Conservation (phyloP, 2,113 vertebrate species). For the Melospiza melodia region DNA sequence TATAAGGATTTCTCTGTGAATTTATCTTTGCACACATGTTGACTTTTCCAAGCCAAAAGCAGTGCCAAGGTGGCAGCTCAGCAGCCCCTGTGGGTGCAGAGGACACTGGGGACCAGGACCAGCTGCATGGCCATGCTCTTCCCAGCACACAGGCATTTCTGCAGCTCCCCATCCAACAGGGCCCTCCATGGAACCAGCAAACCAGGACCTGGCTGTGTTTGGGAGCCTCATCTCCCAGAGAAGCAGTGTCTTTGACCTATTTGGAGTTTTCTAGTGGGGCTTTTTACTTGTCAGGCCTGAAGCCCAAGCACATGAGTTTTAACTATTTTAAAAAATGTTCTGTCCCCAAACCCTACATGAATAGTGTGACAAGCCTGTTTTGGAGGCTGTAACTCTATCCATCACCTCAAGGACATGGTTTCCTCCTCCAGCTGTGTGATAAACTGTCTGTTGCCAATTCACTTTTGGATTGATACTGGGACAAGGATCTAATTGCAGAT, state of each 20-base stretch:
- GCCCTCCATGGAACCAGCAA: neutral
- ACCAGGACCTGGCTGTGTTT: neutral
- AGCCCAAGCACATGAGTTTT: neutral
- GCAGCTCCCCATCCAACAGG: neutral
- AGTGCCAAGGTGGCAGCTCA: fast-evolving
- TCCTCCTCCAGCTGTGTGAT: neutral
- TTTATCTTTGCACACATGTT: neutral
- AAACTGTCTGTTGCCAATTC: neutral
- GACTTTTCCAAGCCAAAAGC: neutral
- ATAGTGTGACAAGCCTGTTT: neutral
- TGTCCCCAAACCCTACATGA: neutral
- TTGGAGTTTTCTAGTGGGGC: neutral
- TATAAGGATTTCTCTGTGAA: neutral
- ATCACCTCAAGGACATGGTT: neutral
- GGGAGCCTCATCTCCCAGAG: neutral
- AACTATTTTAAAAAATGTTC: neutral
- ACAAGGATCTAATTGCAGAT: neutral
- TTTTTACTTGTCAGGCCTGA: neutral
- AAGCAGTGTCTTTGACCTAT: neutral
- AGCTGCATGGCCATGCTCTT: fast-evolving
- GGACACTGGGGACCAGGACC: neutral
- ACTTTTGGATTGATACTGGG: neutral
- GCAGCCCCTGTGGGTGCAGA: fast-evolving
- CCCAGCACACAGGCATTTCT: fast-evolving
- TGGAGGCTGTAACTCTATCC: neutral